These are phyloP conservation scores for Nycticebus coucang DNA, from an alignment of 2,113 vertebrate species.

Conservation along the genomic window DNA sequence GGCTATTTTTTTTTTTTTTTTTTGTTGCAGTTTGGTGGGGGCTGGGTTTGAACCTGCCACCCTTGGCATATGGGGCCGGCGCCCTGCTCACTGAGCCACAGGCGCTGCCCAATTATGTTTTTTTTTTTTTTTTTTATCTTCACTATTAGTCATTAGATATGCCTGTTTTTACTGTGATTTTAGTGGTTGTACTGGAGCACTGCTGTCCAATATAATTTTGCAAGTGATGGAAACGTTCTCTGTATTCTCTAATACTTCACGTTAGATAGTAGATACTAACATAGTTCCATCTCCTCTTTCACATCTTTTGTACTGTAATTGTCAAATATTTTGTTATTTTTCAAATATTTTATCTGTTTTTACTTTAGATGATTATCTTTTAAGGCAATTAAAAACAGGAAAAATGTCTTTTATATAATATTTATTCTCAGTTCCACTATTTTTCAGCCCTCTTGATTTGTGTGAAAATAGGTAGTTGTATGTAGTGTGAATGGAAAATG, in stretches of 20 bases:
- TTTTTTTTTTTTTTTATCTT: background rate
- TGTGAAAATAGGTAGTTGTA: background rate
- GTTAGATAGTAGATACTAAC: background rate
- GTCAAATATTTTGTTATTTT: background rate
- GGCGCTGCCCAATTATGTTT: too few species aligned
- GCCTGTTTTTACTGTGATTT: background rate
- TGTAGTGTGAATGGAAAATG: background rate
- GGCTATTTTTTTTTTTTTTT: too few species aligned
- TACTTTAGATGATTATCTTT: constrained; percentile 15
- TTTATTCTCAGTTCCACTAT: background rate
- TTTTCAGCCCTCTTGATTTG: background rate
- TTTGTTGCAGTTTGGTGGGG: too few species aligned
- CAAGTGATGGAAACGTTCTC: background rate
- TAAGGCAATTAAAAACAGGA: background rate
- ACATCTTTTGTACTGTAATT: background rate
- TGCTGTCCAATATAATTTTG: background rate
- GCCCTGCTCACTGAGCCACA: too few species aligned
- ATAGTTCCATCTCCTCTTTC: background rate
- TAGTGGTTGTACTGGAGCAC: background rate
- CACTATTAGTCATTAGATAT: background rate
- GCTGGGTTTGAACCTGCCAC: too few species aligned
- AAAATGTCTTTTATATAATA: background rate
- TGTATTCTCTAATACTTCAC: background rate
- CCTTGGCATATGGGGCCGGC: too few species aligned
- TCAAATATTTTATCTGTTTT: constrained; percentile 8